Evolutionary conservation across 1,140 invertebrate genomes (phyloP), one percentile per base, ranked within the genome.

Genomic region (Drosophila cardini): DNA sequence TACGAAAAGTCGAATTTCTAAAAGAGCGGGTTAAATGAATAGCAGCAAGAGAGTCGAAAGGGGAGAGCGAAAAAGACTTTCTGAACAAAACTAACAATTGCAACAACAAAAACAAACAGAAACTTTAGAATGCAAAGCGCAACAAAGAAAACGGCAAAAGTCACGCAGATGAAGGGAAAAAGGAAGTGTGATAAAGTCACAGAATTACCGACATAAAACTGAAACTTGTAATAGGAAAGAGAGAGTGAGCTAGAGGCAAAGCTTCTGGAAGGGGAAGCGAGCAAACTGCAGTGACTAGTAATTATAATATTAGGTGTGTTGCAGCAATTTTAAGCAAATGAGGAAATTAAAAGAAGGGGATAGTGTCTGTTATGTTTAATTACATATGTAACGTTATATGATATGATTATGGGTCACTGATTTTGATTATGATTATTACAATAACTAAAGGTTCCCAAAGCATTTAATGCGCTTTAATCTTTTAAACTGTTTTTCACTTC

Each of bases 91-190:
- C 32, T 38, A 36, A 53, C 38, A 72, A 65, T 67, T 72, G 10
- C 42, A 73, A 75, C 63, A 76, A 76, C 58, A 84, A 43, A 74
- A 67, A 50, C 67, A 55, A 58, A 43, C 61, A 21, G 46, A 76
- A 76, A 72, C 61, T 79, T 86, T 62, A 86, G 86, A 86, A 79
- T 86, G 75, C 82, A 78, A 86, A 85, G 81, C 86, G 82, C 82
- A 86, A 78, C 78, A 86, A 82, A 85, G 60, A 67, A 82, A 67
- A 42, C 32, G 13, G 11, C 42, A 56, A 16, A 77, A 69, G 53
- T 48, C 40, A 16, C 2, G 2, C 11, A 45, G 34, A 0, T 15
- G 13, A 5, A 7, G 5, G 18, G n/a, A 16, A 26, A 21, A 4
- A 11, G 5, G 18, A 30, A 34, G 18, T 13, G 32, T 46, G 46